Evolutionary conservation across 37 sponge, comb jelly and placozoan species (phyloP).

Genomic region (Beroe ovata): DNA sequence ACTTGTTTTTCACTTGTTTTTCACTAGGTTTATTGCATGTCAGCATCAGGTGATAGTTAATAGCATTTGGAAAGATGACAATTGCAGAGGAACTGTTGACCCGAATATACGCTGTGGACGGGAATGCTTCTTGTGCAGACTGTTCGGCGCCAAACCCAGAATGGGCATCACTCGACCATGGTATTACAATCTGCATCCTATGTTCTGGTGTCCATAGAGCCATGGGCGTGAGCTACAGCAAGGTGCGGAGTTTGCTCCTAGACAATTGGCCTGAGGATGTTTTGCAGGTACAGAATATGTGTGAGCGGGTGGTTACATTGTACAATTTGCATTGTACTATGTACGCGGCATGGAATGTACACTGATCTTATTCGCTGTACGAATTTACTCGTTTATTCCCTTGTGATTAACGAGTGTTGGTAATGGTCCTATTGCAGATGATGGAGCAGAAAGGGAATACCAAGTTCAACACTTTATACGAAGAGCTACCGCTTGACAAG

Average conservation of each 20-base stretch:
- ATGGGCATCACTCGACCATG: constrained; percentile 54
- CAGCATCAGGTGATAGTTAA: too few relatives aligned
- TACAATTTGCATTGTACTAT: too few relatives aligned
- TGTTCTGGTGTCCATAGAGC: constrained; percentile 52
- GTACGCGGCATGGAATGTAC: too few relatives aligned
- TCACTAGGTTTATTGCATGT: too few relatives aligned
- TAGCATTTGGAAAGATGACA: too few relatives aligned
- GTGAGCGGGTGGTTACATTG: too few relatives aligned
- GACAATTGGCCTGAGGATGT: constrained; percentile 59
- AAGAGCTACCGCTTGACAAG: not conserved
- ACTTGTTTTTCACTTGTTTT: too few relatives aligned
- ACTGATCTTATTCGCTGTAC: too few relatives aligned
- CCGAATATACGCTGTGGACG: not conserved
- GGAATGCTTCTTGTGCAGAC: constrained; percentile 29
- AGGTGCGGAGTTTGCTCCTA: constrained; percentile 50
- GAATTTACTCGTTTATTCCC: too few relatives aligned
- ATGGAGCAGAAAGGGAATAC: constrained; percentile 53
- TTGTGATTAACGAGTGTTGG: too few relatives aligned
- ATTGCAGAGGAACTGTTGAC: constrained; percentile 24
- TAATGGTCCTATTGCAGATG: not conserved
- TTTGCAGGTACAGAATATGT: not conserved
- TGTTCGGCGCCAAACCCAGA: constrained; percentile 26
- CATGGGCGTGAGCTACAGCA: constrained; percentile 31
- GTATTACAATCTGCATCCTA: constrained; percentile 25
- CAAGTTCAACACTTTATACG: constrained; percentile 41